Evolutionary conservation across 2,797 vertebrate genomes (phyloP).

Genomic region (Iguana delicatissima): DNA sequence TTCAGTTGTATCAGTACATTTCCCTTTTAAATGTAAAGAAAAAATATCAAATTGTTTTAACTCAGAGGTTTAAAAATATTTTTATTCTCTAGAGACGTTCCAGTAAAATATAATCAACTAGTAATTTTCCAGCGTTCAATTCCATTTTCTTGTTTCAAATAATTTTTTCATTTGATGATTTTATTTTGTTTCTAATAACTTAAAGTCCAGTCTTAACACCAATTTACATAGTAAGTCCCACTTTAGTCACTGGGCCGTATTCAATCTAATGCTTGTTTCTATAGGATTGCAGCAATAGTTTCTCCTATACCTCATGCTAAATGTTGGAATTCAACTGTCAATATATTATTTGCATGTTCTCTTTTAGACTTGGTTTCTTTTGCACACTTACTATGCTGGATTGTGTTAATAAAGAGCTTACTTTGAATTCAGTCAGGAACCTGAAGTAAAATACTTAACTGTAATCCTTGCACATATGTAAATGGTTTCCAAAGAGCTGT

Average conservation of each 20-base stretch:
- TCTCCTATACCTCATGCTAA: not conserved
- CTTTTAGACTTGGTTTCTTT: not conserved
- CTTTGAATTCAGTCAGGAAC: not conserved
- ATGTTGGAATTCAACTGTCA: not conserved
- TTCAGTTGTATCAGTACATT: no score
- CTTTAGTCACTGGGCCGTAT: no score
- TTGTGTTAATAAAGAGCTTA: not conserved
- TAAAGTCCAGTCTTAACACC: not conserved
- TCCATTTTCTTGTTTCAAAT: not conserved
- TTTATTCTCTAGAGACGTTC: not conserved
- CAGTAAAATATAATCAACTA: not conserved
- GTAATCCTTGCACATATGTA: not conserved
- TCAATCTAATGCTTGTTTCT: not conserved
- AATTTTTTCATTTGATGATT: not conserved
- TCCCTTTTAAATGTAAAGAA: no score
- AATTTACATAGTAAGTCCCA: no score
- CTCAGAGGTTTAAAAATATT: not conserved
- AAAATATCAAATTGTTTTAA: no score
- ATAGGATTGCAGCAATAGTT: not conserved
- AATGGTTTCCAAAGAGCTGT: not conserved
- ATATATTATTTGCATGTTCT: not conserved
- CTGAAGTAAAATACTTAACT: not conserved
- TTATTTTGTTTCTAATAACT: not conserved
- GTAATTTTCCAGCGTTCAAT: not conserved
- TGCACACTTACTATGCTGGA: not conserved